Evolutionary conservation across 2,797 vertebrate genomes (phyloP).

Genomic region (Tachyglossus aculeatus): DNA sequence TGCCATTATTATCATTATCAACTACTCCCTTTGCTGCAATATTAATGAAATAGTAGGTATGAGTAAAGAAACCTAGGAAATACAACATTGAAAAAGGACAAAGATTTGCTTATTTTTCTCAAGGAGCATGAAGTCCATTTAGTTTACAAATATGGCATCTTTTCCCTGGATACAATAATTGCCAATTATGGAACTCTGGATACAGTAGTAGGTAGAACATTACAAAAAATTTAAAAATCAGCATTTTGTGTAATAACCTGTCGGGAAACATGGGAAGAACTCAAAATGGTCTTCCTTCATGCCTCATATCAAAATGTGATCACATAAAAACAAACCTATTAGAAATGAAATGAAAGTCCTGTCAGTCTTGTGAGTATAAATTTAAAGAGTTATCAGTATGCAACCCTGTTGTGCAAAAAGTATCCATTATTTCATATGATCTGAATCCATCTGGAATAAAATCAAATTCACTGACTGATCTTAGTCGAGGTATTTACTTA

Average conservation of each 20-base stretch:
- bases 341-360: background rate
- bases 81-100: background rate
- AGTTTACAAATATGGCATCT: background rate
- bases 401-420: background rate
- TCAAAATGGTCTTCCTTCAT: background rate
- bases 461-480: background rate
- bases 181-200: background rate
- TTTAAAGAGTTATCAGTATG: background rate
- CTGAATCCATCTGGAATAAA: background rate
- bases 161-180: background rate
- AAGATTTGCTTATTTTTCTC: background rate
- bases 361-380: background rate
- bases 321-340: background rate
- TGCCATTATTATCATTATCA: too few species aligned
- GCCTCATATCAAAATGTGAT: background rate
- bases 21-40: too few species aligned
- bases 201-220: background rate
- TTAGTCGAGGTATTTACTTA: background rate
- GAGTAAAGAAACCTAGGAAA: background rate
- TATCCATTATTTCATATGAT: background rate
- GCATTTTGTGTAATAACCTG: background rate
- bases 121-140: background rate
- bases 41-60: too few species aligned
- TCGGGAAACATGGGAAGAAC: background rate
- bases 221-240: conserved; percentile 6